phyloP scores from a whole-genome alignment of 2,113 vertebrate genomes.

The Paraplagusia blochii region DNA sequence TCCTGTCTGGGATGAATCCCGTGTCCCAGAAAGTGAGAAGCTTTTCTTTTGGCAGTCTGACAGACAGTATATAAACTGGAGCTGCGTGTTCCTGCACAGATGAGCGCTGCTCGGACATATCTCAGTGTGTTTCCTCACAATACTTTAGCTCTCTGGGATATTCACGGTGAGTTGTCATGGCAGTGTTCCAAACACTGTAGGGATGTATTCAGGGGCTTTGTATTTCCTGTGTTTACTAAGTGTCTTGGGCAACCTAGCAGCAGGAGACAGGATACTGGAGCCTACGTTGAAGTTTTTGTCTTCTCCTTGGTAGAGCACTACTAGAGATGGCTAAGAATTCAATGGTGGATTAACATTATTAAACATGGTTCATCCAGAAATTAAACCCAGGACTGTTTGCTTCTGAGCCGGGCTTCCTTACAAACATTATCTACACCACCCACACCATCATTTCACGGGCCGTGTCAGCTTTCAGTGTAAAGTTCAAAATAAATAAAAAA shows the following conservation, averaged over 20 bases:
- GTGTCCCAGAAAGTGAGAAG: slow-evolving; percentile 28
- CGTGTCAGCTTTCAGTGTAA: too few relatives aligned
- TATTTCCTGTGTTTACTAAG: slow-evolving; percentile 67
- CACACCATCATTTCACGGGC: too few relatives aligned
- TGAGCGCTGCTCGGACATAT: slow-evolving; percentile 62
- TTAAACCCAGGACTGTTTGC: too few relatives aligned
- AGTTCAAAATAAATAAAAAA: too few relatives aligned
- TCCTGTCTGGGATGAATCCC: slow-evolving; percentile 31
- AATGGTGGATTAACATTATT: too few relatives aligned
- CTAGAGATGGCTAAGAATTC: slow-evolving; percentile 35
- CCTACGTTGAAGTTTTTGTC: slow-evolving; percentile 42
- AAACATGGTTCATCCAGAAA: too few relatives aligned
- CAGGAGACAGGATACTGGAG: slow-evolving; percentile 48
- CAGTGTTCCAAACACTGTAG: slow-evolving; percentile 71
- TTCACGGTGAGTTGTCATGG: slow-evolving; percentile 70
- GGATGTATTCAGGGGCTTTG: slow-evolving; percentile 69
- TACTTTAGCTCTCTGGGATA: slow-evolving; percentile 54
- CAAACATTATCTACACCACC: too few relatives aligned
- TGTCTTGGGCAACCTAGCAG: slow-evolving; percentile 55
- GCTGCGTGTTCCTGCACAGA: slow-evolving; percentile 25
- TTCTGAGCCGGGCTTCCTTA: too few relatives aligned
- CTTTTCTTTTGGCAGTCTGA: slow-evolving; percentile 35
- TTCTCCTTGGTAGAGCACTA: slow-evolving; percentile 18
- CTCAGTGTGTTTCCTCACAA: slow-evolving; percentile 67
- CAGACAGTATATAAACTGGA: slow-evolving; percentile 40